A percentile compares a stretch with the other conserved stretches of the same genome.
These are phyloP conservation scores for Autographa pulchrina DNA, from an alignment of 2,888 invertebrate genomes.

Conservation along the genomic window DNA sequence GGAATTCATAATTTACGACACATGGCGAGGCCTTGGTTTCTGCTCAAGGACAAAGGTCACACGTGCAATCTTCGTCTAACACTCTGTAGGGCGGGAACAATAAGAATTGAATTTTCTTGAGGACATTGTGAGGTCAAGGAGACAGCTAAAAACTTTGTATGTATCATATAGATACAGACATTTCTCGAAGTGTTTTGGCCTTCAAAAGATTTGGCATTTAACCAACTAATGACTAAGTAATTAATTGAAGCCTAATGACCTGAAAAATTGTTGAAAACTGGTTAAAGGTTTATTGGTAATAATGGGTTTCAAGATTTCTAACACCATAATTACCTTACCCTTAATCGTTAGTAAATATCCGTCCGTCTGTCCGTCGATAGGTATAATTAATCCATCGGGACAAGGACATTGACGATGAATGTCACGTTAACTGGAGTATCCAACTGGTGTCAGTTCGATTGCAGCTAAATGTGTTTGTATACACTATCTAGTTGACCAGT, in stretches of 20 bases:
- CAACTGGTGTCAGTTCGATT: conserved; percentile 18
- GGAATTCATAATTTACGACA: conserved; percentile 27
- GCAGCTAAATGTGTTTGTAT: conserved; percentile 10
- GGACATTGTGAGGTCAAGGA: background rate
- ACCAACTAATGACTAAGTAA: background rate
- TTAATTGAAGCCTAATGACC: background rate
- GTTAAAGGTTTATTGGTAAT: conserved; percentile 13
- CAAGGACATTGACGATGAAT: conserved; percentile 26
- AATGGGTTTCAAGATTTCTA: conserved; percentile 3
- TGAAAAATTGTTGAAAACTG: background rate
- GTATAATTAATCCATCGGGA: conserved; percentile 46
- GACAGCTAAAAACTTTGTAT: no score
- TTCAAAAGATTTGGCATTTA: background rate
- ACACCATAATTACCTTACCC: conserved; percentile 11
- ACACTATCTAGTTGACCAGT: background rate
- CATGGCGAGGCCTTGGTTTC: conserved; percentile 24
- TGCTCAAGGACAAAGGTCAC: conserved; percentile 11
- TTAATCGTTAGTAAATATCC: conserved; percentile 21
- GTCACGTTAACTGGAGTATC: conserved; percentile 35
- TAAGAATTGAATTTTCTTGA: background rate
- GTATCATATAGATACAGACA: no score
- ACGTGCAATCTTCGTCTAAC: conserved; percentile 6
- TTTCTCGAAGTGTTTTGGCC: no score
- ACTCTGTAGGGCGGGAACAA: background rate
- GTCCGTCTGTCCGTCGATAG: conserved; percentile 21